Evolutionary conservation across 2,113 vertebrate species (phyloP).

Genomic region (Zosterops lateralis): DNA sequence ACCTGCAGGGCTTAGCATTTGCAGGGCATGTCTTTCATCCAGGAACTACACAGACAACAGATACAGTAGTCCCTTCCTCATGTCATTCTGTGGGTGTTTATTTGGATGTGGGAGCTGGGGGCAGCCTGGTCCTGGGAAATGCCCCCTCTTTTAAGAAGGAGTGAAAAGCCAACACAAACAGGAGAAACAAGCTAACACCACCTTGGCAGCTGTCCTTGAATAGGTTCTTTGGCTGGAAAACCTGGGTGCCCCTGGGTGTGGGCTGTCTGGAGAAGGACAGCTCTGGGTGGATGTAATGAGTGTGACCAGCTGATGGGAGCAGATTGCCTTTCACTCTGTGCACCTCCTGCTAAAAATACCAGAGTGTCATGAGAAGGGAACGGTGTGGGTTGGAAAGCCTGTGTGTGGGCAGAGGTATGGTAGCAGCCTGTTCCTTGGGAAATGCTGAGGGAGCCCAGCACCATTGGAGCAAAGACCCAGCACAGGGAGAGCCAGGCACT

Average conservation of each 20-base stretch:
- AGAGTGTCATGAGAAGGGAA: neutral
- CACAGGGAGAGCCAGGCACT: accelerated
- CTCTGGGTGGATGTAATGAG: neutral
- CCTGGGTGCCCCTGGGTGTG: neutral
- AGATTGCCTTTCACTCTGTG: neutral
- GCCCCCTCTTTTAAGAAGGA: neutral
- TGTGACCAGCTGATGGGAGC: neutral
- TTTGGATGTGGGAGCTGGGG: neutral
- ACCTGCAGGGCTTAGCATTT: neutral
- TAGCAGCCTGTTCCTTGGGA: neutral
- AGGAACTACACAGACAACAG: neutral
- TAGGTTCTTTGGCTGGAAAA: neutral
- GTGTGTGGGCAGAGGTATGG: neutral
- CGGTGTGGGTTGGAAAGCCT: neutral
- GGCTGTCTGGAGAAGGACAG: neutral
- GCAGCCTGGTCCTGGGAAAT: neutral
- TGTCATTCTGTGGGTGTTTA: neutral
- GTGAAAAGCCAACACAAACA: neutral
- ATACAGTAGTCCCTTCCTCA: neutral
- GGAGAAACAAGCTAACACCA: neutral
- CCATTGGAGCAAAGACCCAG: neutral
- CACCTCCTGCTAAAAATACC: neutral
- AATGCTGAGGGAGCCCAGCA: neutral
- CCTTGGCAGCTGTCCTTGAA: neutral
- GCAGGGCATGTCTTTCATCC: neutral